These are phyloP conservation scores for Aspidoscelis tigris DNA, from an alignment of 2,113 vertebrate genomes.

Conservation along the genomic window DNA sequence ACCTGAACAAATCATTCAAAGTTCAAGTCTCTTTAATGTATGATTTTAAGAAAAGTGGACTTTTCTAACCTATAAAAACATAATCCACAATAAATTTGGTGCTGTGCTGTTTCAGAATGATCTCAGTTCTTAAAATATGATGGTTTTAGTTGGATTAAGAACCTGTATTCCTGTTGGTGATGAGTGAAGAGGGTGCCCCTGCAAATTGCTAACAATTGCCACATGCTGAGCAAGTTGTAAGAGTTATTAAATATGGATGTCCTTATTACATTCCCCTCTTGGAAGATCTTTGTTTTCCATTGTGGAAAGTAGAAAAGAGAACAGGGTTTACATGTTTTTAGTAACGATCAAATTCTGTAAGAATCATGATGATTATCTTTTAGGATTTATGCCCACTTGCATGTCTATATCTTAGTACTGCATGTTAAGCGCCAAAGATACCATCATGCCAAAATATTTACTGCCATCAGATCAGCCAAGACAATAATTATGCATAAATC, in stretches of 20 bases:
- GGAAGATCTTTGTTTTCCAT: constrained; percentile 72
- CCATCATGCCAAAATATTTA: background rate
- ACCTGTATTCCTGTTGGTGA: constrained; percentile 72
- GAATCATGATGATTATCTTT: background rate
- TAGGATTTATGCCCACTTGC: background rate
- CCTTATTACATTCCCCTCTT: constrained; percentile 58
- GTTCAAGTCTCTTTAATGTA: constrained; percentile 44
- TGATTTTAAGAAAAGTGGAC: constrained; percentile 59
- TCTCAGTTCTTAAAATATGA: constrained; percentile 78
- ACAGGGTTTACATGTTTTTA: background rate
- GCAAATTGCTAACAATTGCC: constrained; percentile 84
- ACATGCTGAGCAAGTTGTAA: constrained; percentile 78
- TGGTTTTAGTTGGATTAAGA: constrained; percentile 78
- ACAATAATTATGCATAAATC: no score
- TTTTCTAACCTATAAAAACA: constrained; percentile 66
- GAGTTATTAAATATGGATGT: constrained; percentile 78
- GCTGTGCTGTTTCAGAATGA: constrained; percentile 72
- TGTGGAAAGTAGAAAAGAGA: constrained; percentile 50
- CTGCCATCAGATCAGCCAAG: background rate
- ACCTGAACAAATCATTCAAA: constrained; percentile 14
- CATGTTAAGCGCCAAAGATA: background rate
- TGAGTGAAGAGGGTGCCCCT: constrained; percentile 77
- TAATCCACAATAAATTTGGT: constrained; percentile 71
- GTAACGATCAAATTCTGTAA: no score
- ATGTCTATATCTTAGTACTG: background rate